Conservation (phyloP, 1,140 invertebrate species). For the Hyposmocoma kahamanoa region DNA sequence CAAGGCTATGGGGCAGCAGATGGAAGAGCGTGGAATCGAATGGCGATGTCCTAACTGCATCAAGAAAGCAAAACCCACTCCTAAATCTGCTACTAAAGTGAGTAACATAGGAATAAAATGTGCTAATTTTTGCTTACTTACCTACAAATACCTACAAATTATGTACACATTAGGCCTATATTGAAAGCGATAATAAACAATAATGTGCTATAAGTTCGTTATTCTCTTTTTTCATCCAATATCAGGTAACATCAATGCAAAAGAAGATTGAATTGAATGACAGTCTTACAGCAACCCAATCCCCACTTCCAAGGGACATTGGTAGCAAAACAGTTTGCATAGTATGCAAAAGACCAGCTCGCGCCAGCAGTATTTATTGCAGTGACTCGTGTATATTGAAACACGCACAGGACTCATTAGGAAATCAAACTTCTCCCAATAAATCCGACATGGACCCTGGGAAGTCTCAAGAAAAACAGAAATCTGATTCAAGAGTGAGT, state of each 20-base stretch:
- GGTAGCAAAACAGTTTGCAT: slow-evolving; percentile 76
- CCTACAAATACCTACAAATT: too few species aligned
- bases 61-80: slow-evolving; percentile 73
- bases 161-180: too few species aligned
- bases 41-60: slow-evolving; percentile 93
- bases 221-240: too few species aligned
- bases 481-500: slow-evolving; percentile 74
- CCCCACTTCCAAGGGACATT: slow-evolving; percentile 26
- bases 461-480: slow-evolving; percentile 50
- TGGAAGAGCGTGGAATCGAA: slow-evolving; percentile 91
- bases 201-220: too few species aligned
- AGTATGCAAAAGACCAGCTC: slow-evolving; percentile 82
- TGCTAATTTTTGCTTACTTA: too few species aligned
- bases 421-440: slow-evolving; percentile 51
- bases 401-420: slow-evolving; percentile 85
- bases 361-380: slow-evolving; percentile 87
- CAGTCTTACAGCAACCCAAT: too few species aligned
- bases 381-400: slow-evolving; percentile 89
- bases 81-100: slow-evolving; percentile 37
- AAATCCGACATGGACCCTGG: slow-evolving; percentile 34
- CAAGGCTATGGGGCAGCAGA: slow-evolving; percentile 90
- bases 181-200: too few species aligned
- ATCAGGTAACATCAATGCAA: too few species aligned
- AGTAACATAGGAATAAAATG: too few species aligned
- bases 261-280: too few species aligned